Evolutionary conservation across 2,113 vertebrate species (phyloP), one percentile per base, ranked within the genome.

Genomic region (Lepus europaeus): DNA sequence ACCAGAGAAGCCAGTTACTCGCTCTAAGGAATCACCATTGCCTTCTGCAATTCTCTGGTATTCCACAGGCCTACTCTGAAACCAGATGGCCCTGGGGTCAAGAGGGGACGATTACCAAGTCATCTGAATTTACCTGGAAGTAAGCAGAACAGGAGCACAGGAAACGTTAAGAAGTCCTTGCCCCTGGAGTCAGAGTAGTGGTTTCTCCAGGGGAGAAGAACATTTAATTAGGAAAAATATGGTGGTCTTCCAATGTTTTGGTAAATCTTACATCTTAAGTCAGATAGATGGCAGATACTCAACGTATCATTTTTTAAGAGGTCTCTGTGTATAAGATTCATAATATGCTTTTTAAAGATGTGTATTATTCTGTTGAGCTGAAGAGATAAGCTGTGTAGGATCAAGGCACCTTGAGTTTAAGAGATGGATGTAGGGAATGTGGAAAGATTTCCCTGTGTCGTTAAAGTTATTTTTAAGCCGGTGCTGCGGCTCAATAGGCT

Each of bases 241-340:
- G 49, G 39, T 9, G 16, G 29, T 74, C 51, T 95, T 87, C 59
- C 31, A 70, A 68, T 31, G 33, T 1, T 1, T 13, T 29, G 68
- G 14, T n/a, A 59, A 10, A 81, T 77, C 68, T 91, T 82, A 49
- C 17, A 51, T 91, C 17, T 77, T 69, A 93, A 83, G 64, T 78
- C 82, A 82, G 33, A 81, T n/a, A 81, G 39, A 73, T 84, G 31
- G 27, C 31, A 70, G 22, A 7, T 56, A 19, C 6, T 95, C 45
- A 29, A 14, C 53, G 3, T 56, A 31, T 74, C 12, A n/a, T 56
- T 87, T 84, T 70, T 90, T 74, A 64, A 45, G 66, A 39, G 13
- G 13, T 87, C 51, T 63, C 61, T 80, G 9, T 64, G 33, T 80
- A 22, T 84, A 76, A 68, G n/a, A 70, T 56, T 70, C 25, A 85